Percentiles rank a stretch among this genome's conserved stretches.
phyloP scores from a whole-genome alignment of 2,797 vertebrate species.

The Girardinus metallicus region DNA sequence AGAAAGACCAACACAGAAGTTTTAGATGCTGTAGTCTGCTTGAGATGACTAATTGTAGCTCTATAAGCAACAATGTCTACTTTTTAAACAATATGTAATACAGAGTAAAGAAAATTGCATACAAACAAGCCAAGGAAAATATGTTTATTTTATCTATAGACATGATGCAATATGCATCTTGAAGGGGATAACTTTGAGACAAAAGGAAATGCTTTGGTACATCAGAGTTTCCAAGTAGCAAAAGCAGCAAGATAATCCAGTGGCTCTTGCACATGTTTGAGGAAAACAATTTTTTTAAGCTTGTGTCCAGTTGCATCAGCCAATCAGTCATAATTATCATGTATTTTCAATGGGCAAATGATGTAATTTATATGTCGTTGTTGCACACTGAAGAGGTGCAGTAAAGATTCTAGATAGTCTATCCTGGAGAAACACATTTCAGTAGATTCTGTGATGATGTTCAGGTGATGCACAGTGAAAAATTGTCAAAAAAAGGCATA shows the following conservation, averaged over 20 bases:
- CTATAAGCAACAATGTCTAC: background rate
- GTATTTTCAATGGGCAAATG: conserved; percentile 45
- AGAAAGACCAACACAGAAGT: background rate
- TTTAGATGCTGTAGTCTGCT: background rate
- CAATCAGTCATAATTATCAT: conserved; percentile 26
- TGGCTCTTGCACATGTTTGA: conserved; percentile 42
- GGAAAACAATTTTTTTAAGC: conserved; percentile 11
- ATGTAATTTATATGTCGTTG: conserved; percentile 52
- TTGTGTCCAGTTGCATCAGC: conserved; percentile 20
- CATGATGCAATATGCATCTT: conserved; percentile 79
- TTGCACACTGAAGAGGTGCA: conserved; percentile 61
- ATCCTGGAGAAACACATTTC: conserved; percentile 60
- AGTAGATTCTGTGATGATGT: conserved; percentile 64
- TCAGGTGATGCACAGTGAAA: conserved; percentile 80
- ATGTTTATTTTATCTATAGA: conserved; percentile 79
- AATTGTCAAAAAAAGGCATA: conserved; percentile 85
- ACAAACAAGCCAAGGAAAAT: conserved; percentile 57
- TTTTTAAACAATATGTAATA: background rate
- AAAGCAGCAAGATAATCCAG: conserved; percentile 40
- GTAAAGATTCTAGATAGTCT: conserved; percentile 49
- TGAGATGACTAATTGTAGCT: background rate
- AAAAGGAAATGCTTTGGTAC: conserved; percentile 82
- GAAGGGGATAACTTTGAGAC: conserved; percentile 69
- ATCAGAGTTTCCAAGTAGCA: conserved; percentile 66
- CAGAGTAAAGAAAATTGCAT: conserved; percentile 18